phyloP scores from a whole-genome alignment of 2,888 invertebrate genomes.

The Cancer borealis region DNA sequence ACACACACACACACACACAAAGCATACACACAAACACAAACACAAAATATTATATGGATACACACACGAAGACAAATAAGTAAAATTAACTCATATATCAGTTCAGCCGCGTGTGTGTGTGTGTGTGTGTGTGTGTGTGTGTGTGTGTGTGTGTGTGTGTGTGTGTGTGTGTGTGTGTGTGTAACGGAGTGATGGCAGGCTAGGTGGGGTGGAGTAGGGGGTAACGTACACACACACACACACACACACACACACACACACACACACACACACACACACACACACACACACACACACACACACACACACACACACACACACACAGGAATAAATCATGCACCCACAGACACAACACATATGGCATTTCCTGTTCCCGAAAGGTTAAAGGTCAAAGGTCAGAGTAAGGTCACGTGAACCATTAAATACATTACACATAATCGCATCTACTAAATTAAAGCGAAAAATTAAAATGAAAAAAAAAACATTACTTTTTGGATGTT shows the following conservation, averaged over 20 bases:
- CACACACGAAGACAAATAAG: not conserved
- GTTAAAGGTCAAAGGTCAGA: not conserved
- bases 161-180: conserved; percentile 48
- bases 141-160: conserved; percentile 48
- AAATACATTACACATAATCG: not conserved
- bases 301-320: not conserved
- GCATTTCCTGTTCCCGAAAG: conserved; percentile 10
- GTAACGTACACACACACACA: not conserved
- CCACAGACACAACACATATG: not conserved
- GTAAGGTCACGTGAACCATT: not conserved
- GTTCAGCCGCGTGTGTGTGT: not conserved
- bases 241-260: not conserved
- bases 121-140: conserved; percentile 45
- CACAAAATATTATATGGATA: not conserved
- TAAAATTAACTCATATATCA: conserved; percentile 10
- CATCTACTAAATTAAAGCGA: not conserved
- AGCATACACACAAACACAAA: conserved; percentile 22
- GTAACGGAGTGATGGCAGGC: not conserved
- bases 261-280: not conserved
- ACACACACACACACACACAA: not conserved
- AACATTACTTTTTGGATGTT: not conserved
- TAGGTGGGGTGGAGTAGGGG: not conserved
- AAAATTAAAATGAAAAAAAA: not conserved
- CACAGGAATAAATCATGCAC: not conserved
- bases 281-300: not conserved